Conservation (phyloP, 2,113 vertebrate species). For the Syngnathus floridae region DNA sequence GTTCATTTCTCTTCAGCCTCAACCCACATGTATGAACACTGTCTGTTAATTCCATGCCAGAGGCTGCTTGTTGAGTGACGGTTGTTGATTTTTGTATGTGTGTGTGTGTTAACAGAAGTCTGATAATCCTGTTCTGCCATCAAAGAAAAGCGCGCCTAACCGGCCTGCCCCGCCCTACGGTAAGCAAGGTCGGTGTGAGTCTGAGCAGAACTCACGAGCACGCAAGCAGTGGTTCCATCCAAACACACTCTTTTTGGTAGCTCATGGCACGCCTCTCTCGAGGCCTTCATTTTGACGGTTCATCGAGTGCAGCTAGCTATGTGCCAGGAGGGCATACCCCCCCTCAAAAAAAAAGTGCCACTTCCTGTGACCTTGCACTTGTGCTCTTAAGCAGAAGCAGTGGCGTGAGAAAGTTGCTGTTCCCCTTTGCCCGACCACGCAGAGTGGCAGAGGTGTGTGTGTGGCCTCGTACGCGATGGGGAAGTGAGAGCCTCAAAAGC, state of each 20-base stretch:
- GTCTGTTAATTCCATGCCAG: slow-evolving; percentile 12
- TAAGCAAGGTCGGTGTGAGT: slow-evolving; percentile 32
- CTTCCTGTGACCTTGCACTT: slow-evolving; percentile 48
- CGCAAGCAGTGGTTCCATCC: not conserved
- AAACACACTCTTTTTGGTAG: not conserved
- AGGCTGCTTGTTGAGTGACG: slow-evolving; percentile 9
- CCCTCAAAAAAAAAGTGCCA: not conserved
- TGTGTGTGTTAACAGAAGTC: slow-evolving; percentile 50
- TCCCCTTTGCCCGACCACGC: slow-evolving; percentile 44
- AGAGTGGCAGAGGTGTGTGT: slow-evolving; percentile 33
- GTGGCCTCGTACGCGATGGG: slow-evolving; percentile 14
- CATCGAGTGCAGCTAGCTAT: not conserved
- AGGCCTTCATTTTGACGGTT: not conserved
- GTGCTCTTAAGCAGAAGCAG: slow-evolving; percentile 55
- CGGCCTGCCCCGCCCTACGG: slow-evolving; percentile 72
- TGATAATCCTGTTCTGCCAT: slow-evolving; percentile 54
- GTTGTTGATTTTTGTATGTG: slow-evolving; percentile 6
- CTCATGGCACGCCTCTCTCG: not conserved
- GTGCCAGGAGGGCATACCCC: not conserved
- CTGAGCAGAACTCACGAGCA: not conserved
- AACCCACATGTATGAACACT: not conserved
- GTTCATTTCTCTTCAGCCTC: not conserved
- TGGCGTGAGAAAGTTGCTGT: slow-evolving; percentile 55
- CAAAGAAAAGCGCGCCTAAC: slow-evolving; percentile 66
- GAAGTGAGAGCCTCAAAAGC: slow-evolving; percentile 40